Conservation (phyloP, 2,797 vertebrate genomes). For the Sebastes goodei region DNA sequence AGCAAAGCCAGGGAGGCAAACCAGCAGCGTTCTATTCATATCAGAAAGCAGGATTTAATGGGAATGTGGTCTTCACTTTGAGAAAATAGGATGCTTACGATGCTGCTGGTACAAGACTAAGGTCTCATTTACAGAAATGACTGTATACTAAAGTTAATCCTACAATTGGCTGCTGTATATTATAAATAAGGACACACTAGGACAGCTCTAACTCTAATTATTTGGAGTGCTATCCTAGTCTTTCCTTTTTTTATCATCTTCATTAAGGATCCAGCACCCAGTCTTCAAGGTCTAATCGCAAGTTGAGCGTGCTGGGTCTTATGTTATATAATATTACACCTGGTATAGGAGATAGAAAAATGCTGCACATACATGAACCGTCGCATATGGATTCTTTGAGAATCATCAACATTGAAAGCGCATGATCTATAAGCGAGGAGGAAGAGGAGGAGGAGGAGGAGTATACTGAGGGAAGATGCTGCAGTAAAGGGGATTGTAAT, state of each 20-base stretch:
- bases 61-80: neutral
- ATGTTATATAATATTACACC: neutral
- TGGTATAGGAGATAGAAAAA: neutral
- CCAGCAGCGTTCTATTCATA: neutral
- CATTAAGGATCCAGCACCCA: neutral
- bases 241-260: neutral
- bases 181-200: neutral
- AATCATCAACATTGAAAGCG: conserved; percentile 9
- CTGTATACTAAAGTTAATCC: neutral
- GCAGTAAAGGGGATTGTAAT: conserved; percentile 22
- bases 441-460: neutral
- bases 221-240: neutral
- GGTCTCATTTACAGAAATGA: neutral
- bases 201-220: no score
- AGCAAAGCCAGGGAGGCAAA: conserved; percentile 10
- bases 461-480: neutral
- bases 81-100: neutral
- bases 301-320: neutral
- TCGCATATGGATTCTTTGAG: neutral
- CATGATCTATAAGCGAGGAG: conserved; percentile 15
- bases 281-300: neutral
- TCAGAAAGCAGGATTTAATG: conserved; percentile 8
- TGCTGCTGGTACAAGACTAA: neutral
- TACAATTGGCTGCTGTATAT: neutral
- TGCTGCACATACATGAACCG: neutral